These are phyloP conservation scores for Trissolcus japonicus DNA, from an alignment of 2,888 invertebrate genomes.

Conservation along the genomic window DNA sequence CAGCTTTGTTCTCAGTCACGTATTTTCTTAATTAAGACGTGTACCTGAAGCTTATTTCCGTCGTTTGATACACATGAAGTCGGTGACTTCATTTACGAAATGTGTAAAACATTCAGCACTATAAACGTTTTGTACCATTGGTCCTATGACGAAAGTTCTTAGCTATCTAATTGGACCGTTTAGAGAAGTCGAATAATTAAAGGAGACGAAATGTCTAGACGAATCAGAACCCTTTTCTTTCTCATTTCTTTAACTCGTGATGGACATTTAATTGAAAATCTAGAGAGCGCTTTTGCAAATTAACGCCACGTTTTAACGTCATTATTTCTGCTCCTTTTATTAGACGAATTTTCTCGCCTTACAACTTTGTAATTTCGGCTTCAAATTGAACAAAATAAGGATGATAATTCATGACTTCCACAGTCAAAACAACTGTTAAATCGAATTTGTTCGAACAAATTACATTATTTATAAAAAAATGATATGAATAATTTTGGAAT, in stretches of 20 bases:
- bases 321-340: background rate
- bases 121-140: conserved; percentile 27
- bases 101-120: conserved; percentile 51
- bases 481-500: too few species aligned
- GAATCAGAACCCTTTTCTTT: conserved; percentile 17
- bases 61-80: conserved; percentile 35
- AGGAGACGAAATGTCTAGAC: conserved; percentile 38
- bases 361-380: too few species aligned
- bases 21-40: conserved; percentile 51
- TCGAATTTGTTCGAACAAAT: too few species aligned
- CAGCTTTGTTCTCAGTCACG: conserved; percentile 48
- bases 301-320: background rate
- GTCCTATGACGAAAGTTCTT: conserved; percentile 43
- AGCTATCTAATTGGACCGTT: conserved; percentile 54
- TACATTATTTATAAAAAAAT: too few species aligned
- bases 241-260: conserved; percentile 3
- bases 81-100: conserved; percentile 44
- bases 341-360: too few species aligned
- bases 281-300: too few species aligned
- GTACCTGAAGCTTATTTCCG: conserved; percentile 32
- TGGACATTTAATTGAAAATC: conserved; percentile 36
- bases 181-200: conserved; percentile 54
- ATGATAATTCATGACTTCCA: too few species aligned
- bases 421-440: too few species aligned
- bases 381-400: too few species aligned